phyloP scores from a whole-genome alignment of 92 coral and sea anemone species.

The Hydrozoanthus gracilis region DNA sequence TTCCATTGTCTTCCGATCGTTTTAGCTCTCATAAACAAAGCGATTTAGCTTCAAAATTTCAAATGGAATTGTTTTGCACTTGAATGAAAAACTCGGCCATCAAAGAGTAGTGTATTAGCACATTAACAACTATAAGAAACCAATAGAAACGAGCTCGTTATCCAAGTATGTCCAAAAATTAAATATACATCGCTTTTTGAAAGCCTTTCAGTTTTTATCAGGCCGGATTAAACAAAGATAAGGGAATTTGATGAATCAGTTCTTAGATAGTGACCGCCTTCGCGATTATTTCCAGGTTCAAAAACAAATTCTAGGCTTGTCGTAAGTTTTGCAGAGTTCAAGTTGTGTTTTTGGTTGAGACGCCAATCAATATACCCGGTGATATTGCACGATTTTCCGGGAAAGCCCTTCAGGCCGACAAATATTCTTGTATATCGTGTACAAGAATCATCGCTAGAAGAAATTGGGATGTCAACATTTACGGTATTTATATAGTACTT shows the following conservation, averaged over 20 bases:
- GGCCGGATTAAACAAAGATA: conserved; percentile 12
- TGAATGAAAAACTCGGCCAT: background rate
- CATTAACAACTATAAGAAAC: background rate
- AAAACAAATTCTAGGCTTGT: background rate
- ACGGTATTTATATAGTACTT: background rate
- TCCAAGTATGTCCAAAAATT: background rate
- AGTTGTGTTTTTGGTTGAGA: background rate
- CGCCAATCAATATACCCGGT: background rate
- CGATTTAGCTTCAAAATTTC: background rate
- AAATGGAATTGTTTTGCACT: conserved; percentile 4
- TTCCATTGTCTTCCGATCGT: conserved; percentile 12
- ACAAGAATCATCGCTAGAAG: background rate
- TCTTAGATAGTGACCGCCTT: background rate
- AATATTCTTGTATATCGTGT: background rate
- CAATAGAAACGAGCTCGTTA: background rate
- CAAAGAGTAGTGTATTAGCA: background rate
- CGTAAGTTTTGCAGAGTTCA: background rate
- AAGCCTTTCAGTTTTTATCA: background rate
- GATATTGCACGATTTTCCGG: background rate
- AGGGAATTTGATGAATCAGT: background rate
- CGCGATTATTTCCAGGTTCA: background rate
- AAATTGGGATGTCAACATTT: background rate
- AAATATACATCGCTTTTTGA: background rate
- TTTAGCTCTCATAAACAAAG: conserved; percentile 24
- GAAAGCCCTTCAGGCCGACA: background rate